Conservation (phyloP, 2,888 invertebrate genomes). For the Cylloceria caligata region DNA sequence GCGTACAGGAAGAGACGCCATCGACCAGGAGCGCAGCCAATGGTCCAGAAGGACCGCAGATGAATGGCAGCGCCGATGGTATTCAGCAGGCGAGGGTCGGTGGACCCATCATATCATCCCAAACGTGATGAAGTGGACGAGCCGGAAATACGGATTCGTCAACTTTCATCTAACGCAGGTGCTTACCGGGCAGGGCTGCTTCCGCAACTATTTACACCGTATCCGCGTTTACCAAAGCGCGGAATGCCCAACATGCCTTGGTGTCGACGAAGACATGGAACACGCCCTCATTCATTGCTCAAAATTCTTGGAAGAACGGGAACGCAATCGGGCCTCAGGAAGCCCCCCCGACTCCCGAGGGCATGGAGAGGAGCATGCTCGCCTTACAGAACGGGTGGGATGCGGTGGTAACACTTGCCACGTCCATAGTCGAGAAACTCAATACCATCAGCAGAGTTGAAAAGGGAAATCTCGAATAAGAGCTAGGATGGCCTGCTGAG, state of each 20-base stretch:
- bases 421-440: slow-evolving; percentile 3
- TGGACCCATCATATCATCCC: slow-evolving; percentile 64
- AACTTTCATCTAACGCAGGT: slow-evolving; percentile 64
- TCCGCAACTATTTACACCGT: neutral
- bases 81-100: slow-evolving; percentile 43
- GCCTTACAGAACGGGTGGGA: neutral
- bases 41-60: slow-evolving; percentile 2
- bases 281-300: neutral
- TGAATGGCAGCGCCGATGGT: slow-evolving; percentile 63
- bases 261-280: neutral
- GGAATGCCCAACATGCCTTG: neutral
- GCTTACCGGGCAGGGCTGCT: slow-evolving; percentile 17
- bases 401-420: neutral
- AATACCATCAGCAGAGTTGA: neutral
- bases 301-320: neutral
- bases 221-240: slow-evolving; percentile 2
- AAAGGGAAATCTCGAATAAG: neutral
- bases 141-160: slow-evolving; percentile 62
- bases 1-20: too few relatives aligned
- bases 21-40: too few relatives aligned
- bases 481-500: neutral
- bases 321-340: neutral
- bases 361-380: neutral
- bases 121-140: slow-evolving; percentile 50
- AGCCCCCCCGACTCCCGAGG: neutral